phyloP scores from a whole-genome alignment of 2,113 vertebrate genomes.

The Caretta caretta region DNA sequence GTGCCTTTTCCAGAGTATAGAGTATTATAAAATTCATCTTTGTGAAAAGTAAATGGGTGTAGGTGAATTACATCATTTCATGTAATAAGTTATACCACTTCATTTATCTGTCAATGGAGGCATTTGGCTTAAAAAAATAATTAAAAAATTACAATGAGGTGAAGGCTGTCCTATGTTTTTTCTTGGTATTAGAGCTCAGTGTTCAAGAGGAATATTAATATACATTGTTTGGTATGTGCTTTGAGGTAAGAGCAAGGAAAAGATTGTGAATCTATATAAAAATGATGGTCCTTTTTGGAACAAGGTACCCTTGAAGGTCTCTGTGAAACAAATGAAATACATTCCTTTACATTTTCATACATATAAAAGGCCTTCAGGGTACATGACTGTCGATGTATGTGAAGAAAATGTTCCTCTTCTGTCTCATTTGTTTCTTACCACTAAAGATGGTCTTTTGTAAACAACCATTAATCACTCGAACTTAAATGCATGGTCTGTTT shows the following conservation, averaged over 20 bases:
- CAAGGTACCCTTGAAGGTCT: neutral
- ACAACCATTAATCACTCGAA: neutral
- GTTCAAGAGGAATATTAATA: neutral
- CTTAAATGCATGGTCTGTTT: neutral
- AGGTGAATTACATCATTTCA: neutral
- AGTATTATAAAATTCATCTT: neutral
- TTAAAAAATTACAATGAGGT: neutral
- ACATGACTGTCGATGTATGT: neutral
- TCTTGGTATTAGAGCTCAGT: neutral
- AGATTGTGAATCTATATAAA: neutral
- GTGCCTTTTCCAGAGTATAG: neutral
- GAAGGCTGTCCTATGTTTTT: neutral
- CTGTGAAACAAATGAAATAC: neutral
- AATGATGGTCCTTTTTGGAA: neutral
- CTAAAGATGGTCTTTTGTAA: neutral
- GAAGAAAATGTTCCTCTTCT: neutral
- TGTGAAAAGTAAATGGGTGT: accelerated
- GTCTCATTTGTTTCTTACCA: neutral
- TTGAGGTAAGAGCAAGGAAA: neutral
- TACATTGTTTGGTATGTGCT: neutral
- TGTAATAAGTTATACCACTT: neutral
- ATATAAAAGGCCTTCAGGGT: neutral
- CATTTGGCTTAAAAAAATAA: neutral
- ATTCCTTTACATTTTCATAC: neutral
- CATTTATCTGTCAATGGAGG: neutral